phyloP scores from a whole-genome alignment of 1,140 invertebrate species.

The Radopholus similis region DNA sequence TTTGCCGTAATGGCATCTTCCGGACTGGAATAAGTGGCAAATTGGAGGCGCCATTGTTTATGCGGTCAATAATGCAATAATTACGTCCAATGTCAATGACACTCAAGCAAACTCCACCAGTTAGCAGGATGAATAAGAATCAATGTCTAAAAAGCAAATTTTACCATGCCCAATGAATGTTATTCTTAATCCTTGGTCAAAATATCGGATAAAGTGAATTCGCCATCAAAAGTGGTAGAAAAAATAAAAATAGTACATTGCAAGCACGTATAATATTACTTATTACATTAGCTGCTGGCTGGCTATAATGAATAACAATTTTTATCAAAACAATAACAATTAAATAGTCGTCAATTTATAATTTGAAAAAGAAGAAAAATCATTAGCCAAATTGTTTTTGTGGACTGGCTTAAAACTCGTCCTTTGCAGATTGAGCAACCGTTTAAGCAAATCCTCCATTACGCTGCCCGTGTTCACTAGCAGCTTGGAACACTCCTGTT shows the following conservation, averaged over 20 bases:
- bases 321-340: neutral
- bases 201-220: neutral
- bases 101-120: too few relatives aligned
- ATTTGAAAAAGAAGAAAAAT: conserved; percentile 66
- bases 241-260: neutral
- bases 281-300: too few relatives aligned
- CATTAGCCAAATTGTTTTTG: conserved; percentile 82
- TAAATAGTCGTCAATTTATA: neutral
- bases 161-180: too few relatives aligned
- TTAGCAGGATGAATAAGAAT: too few relatives aligned
- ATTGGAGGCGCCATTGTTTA: too few relatives aligned
- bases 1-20: too few relatives aligned
- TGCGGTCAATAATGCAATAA: too few relatives aligned
- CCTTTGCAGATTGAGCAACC: conserved; percentile 64
- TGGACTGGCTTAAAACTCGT: conserved; percentile 75
- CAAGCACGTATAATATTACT: too few relatives aligned
- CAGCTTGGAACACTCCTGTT: conserved; percentile 68
- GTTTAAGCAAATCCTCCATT: conserved; percentile 68
- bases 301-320: neutral
- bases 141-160: too few relatives aligned
- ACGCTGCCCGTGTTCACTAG: conserved; percentile 80
- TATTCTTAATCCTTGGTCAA: too few relatives aligned
- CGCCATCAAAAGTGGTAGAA: neutral
- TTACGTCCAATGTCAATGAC: too few relatives aligned
- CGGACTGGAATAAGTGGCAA: too few relatives aligned